Percentiles rank a stretch among this genome's conserved stretches.
These are phyloP conservation scores for Malurus leucopterus DNA, from an alignment of 2,797 vertebrate species.

Conservation along the genomic window DNA sequence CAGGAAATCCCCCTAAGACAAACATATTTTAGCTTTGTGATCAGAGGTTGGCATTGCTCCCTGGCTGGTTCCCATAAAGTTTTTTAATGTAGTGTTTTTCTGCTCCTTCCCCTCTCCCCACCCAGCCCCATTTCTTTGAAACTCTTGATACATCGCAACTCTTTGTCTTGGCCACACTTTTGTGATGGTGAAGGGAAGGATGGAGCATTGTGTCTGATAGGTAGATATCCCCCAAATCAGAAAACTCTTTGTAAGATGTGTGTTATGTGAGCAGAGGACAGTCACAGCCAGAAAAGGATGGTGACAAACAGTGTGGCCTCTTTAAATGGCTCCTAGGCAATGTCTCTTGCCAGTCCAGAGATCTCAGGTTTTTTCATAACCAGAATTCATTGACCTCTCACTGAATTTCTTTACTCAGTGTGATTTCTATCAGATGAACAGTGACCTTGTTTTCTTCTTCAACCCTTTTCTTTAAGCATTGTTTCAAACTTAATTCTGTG, in stretches of 20 bases:
- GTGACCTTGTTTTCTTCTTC: conserved; percentile 45
- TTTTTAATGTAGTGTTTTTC: neutral
- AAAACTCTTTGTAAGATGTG: conserved; percentile 4
- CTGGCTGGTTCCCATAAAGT: neutral
- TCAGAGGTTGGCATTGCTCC: neutral
- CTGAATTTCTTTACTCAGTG: conserved; percentile 49
- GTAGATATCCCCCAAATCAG: neutral
- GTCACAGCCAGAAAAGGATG: neutral
- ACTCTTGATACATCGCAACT: neutral
- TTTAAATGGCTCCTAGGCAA: neutral
- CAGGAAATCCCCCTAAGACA: neutral
- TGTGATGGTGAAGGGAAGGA: neutral
- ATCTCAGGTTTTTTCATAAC: neutral
- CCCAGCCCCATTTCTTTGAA: neutral
- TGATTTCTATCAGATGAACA: conserved; percentile 49
- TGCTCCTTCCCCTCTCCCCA: neutral
- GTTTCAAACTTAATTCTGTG: conserved; percentile 37
- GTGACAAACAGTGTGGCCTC: neutral
- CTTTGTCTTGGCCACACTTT: conserved; percentile 1
- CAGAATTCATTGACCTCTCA: conserved; percentile 30
- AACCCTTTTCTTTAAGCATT: conserved; percentile 39
- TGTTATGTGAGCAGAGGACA: neutral
- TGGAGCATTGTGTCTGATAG: neutral
- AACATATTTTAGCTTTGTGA: neutral
- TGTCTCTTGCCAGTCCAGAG: neutral